Conservation (phyloP, 2,797 vertebrate genomes). For the Podarcis lilfordi region DNA sequence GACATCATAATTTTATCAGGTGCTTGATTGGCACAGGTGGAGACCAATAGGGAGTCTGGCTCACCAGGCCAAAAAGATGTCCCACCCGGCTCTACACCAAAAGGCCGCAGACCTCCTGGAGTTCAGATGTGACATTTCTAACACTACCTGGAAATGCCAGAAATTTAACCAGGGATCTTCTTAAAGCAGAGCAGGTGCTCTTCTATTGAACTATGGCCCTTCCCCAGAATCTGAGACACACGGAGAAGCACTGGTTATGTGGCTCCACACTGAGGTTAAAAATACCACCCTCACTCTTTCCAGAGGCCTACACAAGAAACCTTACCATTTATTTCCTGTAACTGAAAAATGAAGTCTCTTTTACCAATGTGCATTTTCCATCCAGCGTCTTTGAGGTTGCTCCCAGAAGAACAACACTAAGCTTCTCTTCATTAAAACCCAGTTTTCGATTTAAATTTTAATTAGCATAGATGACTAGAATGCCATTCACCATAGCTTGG, state of each 20-base stretch:
- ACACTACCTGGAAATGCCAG: no score
- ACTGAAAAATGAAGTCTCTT: conserved; percentile 59
- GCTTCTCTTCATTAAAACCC: conserved; percentile 81
- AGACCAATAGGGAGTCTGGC: no score
- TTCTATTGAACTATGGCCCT: no score
- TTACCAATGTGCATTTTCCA: conserved; percentile 63
- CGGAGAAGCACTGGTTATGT: neutral
- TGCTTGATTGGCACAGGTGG: no score
- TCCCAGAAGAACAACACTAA: conserved; percentile 78
- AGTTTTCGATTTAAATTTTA: conserved; percentile 83
- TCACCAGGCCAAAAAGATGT: neutral
- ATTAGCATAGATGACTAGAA: conserved; percentile 80
- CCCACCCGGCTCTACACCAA: neutral
- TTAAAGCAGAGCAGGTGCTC: no score
- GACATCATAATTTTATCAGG: no score
- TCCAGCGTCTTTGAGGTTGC: conserved; percentile 67
- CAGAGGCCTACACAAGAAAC: neutral
- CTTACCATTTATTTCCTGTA: conserved; percentile 4
- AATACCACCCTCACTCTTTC: conserved; percentile 41
- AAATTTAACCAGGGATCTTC: no score
- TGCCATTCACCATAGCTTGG: conserved; percentile 67
- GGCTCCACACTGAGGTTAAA: conserved; percentile 10
- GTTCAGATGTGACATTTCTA: no score
- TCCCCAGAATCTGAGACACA: no score
- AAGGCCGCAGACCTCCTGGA: no score